Conservation (phyloP, 2,113 vertebrate genomes). For the Danionella cerebrum region DNA sequence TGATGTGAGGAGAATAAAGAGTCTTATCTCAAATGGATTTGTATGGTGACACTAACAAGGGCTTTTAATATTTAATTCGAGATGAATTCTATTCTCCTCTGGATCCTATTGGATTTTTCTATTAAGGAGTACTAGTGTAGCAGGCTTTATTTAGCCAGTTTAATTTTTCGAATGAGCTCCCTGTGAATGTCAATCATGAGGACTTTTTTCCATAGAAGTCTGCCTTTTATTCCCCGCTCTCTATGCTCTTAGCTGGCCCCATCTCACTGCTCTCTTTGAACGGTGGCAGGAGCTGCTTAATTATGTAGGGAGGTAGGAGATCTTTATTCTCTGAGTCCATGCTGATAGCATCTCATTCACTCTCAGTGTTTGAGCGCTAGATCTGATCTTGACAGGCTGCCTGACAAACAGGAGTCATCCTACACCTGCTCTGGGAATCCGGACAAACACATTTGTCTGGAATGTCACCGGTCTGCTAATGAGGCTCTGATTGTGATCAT, state of each 20-base stretch:
- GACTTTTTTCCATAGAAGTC: background rate
- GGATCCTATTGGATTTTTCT: slow-evolving; percentile 7
- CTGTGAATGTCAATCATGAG: background rate
- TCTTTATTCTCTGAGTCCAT: slow-evolving; percentile 47
- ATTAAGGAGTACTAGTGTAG: background rate
- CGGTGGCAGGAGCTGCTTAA: slow-evolving; percentile 48
- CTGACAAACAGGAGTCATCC: slow-evolving; percentile 11
- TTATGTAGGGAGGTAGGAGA: slow-evolving; percentile 59
- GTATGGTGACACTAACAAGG: slow-evolving; percentile 11
- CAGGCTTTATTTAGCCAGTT: slow-evolving; percentile 10
- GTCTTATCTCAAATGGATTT: slow-evolving; percentile 18
- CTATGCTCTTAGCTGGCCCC: background rate
- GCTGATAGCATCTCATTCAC: slow-evolving; percentile 48
- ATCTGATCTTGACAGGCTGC: slow-evolving; percentile 18
- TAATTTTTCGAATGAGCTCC: background rate
- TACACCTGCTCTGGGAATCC: background rate
- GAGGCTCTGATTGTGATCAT: background rate
- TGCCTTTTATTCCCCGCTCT: slow-evolving; percentile 8
- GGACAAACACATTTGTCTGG: background rate
- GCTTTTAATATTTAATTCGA: slow-evolving; percentile 11
- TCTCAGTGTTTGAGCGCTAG: slow-evolving; percentile 38
- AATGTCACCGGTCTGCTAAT: background rate
- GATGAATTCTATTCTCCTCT: background rate
- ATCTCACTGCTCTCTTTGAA: slow-evolving; percentile 32
- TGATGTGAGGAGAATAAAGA: slow-evolving; percentile 13